Evolutionary conservation across 2,797 vertebrate species (phyloP).

Genomic region (Notoglanidium macrostoma): DNA sequence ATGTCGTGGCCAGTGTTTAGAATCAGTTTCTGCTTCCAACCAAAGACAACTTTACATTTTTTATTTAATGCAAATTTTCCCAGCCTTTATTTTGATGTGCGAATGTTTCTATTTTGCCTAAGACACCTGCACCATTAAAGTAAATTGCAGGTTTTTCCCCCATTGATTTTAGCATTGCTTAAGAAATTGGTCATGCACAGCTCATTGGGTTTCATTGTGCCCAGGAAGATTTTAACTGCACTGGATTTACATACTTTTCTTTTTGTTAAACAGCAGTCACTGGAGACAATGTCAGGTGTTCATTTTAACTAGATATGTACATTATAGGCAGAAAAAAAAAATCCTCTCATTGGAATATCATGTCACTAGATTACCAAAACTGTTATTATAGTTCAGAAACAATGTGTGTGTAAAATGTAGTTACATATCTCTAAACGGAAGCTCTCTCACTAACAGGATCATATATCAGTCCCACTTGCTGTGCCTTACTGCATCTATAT

Average conservation of each 20-base stretch:
- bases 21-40: slow-evolving; percentile 29
- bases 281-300: slow-evolving; percentile 14
- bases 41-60: slow-evolving; percentile 33
- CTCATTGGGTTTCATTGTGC: background rate
- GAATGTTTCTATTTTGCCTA: slow-evolving; percentile 15
- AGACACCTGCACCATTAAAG: slow-evolving; percentile 14
- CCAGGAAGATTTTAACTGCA: background rate
- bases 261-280: background rate
- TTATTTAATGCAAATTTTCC: slow-evolving; percentile 18
- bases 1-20: slow-evolving; percentile 20
- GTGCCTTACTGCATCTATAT: slow-evolving; percentile 79
- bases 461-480: slow-evolving; percentile 73
- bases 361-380: slow-evolving; percentile 28
- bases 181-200: background rate
- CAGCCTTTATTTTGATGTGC: slow-evolving; percentile 21
- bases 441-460: slow-evolving; percentile 49
- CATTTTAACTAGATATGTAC: slow-evolving; percentile 28
- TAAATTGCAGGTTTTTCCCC: background rate
- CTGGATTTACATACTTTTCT: background rate
- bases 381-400: slow-evolving; percentile 46
- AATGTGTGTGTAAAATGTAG: slow-evolving; percentile 35
- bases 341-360: slow-evolving; percentile 24
- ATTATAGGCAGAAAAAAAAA: slow-evolving; percentile 14
- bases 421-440: slow-evolving; percentile 40
- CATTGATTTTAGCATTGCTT: background rate